phyloP scores from a whole-genome alignment of 2,797 vertebrate species.

The Artibeus jamaicensis region DNA sequence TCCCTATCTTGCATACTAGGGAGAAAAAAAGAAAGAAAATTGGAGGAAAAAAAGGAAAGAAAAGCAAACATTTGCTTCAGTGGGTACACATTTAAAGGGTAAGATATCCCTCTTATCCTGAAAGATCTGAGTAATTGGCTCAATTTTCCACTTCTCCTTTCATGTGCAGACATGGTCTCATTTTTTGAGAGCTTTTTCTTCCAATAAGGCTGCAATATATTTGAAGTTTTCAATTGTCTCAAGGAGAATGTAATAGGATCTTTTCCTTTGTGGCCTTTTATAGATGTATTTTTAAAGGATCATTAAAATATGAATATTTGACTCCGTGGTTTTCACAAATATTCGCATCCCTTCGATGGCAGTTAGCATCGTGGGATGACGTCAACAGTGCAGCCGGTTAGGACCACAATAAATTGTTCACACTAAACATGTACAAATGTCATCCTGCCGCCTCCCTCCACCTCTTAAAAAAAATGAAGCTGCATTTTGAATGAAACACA shows the following conservation, averaged over 20 bases:
- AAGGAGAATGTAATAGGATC: constrained; percentile 41
- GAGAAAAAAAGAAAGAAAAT: background rate
- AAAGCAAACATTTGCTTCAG: constrained; percentile 6
- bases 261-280: constrained; percentile 19
- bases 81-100: background rate
- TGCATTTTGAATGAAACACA: background rate
- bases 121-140: background rate
- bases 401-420: background rate
- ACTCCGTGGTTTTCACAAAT: constrained; percentile 25
- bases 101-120: background rate
- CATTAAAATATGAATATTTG: constrained; percentile 37
- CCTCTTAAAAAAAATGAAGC: background rate
- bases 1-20: background rate
- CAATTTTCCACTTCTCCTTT: constrained; percentile 35
- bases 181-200: constrained; percentile 22
- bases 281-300: constrained; percentile 41
- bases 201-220: constrained; percentile 28
- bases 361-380: background rate
- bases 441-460: background rate
- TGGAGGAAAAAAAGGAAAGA: background rate
- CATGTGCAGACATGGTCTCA: background rate
- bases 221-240: constrained; percentile 54
- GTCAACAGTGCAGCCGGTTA: background rate
- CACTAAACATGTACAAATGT: background rate
- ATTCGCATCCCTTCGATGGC: background rate